Evolutionary conservation across 2,113 vertebrate genomes (phyloP).

Genomic region (Crotalus horridus): DNA sequence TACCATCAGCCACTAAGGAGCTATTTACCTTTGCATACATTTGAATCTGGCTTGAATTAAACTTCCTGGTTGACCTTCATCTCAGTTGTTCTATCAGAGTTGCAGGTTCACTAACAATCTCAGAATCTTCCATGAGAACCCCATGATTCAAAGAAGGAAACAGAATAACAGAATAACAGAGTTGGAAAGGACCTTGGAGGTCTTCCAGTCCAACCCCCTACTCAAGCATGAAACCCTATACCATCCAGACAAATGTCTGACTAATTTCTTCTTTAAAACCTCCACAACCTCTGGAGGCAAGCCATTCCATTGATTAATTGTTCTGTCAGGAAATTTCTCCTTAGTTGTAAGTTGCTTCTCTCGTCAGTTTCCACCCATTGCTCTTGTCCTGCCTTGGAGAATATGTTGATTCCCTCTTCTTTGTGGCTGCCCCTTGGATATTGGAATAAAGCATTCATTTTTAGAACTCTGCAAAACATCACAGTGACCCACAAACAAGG

Average conservation of each 20-base stretch:
- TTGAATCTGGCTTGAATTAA: background rate
- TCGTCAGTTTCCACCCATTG: background rate
- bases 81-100: background rate
- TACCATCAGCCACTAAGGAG: background rate
- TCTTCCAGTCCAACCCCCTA: background rate
- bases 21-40: background rate
- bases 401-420: background rate
- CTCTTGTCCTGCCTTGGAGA: background rate
- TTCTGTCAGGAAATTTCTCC: background rate
- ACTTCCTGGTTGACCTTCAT: fast-evolving
- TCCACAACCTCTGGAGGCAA: background rate
- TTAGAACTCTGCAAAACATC: constrained; percentile 32
- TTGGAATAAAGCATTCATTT: constrained; percentile 7
- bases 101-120: constrained; percentile 23
- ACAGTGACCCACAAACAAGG: constrained; percentile 45
- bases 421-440: background rate
- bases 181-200: background rate
- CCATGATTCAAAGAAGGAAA: background rate
- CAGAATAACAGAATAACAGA: background rate
- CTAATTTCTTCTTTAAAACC: background rate
- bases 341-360: background rate
- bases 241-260: background rate
- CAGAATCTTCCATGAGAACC: constrained; percentile 27
- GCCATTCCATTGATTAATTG: background rate
- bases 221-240: background rate